Evolutionary conservation across 1,140 invertebrate genomes (phyloP).

Genomic region (Wiebesia pumilae): DNA sequence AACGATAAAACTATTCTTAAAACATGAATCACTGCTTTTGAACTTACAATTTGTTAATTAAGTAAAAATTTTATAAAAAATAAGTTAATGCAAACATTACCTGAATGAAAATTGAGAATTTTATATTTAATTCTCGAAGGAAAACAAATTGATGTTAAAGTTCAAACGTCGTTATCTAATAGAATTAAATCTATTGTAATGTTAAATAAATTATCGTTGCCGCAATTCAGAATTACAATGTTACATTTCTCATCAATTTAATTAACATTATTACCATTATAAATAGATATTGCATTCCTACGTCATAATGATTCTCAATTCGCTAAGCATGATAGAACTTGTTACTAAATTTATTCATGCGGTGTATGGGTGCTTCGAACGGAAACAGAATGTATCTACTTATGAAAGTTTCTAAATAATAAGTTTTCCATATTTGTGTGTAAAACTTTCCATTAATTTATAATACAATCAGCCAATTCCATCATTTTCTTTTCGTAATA

Average conservation of each 20-base stretch:
- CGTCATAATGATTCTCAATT: slow-evolving; percentile 3
- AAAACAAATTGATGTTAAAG: too few species aligned
- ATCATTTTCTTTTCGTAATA: neutral
- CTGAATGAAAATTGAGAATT: too few species aligned
- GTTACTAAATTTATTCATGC: neutral
- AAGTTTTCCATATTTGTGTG: neutral
- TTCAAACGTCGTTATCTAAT: too few species aligned
- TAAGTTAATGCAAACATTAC: neutral
- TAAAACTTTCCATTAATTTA: slow-evolving; percentile 14
- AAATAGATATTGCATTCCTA: neutral
- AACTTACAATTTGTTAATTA: neutral
- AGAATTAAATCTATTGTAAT: neutral
- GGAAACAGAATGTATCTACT: slow-evolving; percentile 7
- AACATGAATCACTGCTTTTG: neutral
- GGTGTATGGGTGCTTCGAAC: neutral
- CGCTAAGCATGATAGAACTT: slow-evolving; percentile 8
- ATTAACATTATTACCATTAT: neutral
- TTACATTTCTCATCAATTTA: neutral
- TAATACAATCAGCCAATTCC: neutral
- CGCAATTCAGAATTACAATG: neutral
- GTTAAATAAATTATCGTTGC: neutral
- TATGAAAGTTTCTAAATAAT: neutral
- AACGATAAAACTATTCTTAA: neutral
- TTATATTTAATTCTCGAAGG: too few species aligned
- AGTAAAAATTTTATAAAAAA: neutral